A percentile compares a stretch with the other conserved stretches of the same genome.
These are phyloP conservation scores for Ectropis grisescens DNA, from an alignment of 1,140 invertebrate species.

Conservation along the genomic window DNA sequence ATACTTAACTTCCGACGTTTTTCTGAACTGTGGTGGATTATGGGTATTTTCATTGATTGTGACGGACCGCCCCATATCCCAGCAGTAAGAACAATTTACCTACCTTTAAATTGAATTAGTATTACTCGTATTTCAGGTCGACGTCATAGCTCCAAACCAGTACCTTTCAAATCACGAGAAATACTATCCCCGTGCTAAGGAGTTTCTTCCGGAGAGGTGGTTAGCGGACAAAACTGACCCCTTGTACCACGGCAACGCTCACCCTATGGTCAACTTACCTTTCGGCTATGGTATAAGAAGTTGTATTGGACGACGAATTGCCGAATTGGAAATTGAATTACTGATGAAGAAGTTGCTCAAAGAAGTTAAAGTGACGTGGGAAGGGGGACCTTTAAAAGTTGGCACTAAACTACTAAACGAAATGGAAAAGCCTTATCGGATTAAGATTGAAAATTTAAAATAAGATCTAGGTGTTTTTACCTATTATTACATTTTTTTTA, in stretches of 20 bases:
- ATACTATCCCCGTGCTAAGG: constrained; percentile 63
- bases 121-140: constrained; percentile 61
- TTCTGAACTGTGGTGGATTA: no score
- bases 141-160: constrained; percentile 66
- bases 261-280: constrained; percentile 72
- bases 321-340: constrained; percentile 79
- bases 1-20: no score
- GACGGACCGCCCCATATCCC: no score
- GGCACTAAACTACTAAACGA: constrained; percentile 30
- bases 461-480: constrained; percentile 1
- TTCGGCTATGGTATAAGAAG: constrained; percentile 75
- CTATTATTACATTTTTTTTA: no score
- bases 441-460: constrained; percentile 31
- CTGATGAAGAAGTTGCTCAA: constrained; percentile 72
- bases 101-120: no score
- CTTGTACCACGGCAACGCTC: constrained; percentile 56
- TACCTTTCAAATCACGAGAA: constrained; percentile 61
- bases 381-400: constrained; percentile 45
- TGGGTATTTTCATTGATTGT: no score
- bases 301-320: constrained; percentile 75
- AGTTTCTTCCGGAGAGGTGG: no score
- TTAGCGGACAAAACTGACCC: constrained; percentile 52
- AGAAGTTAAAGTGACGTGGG: constrained; percentile 67
- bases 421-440: constrained; percentile 33
- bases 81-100: no score